Percentiles rank a stretch among this genome's conserved stretches.
phyloP scores from a whole-genome alignment of 2,797 vertebrate genomes.

The Notoglanidium macrostoma region DNA sequence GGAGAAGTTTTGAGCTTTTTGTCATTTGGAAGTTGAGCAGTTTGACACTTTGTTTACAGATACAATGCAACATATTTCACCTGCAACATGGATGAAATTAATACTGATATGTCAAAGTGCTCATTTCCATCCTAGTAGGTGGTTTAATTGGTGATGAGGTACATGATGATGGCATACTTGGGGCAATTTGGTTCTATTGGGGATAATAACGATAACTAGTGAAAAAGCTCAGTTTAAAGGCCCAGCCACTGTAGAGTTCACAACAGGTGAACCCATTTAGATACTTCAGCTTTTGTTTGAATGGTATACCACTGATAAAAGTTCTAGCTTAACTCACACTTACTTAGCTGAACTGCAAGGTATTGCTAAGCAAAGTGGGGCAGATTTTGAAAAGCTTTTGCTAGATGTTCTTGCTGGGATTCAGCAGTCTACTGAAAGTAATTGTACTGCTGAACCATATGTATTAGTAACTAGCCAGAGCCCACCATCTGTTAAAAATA shows the following conservation, averaged over 20 bases:
- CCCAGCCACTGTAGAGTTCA: background rate
- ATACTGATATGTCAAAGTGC: too few relatives aligned
- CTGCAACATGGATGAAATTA: too few relatives aligned
- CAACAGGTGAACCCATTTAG: background rate
- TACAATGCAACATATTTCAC: too few relatives aligned
- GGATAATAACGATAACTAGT: conserved; percentile 4
- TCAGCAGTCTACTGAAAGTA: too few relatives aligned
- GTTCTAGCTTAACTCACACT: background rate
- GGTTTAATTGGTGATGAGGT: background rate
- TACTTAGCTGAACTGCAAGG: conserved; percentile 18
- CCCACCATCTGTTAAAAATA: background rate
- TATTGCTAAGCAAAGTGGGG: conserved; percentile 15
- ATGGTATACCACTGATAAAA: background rate
- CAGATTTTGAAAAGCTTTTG: too few relatives aligned
- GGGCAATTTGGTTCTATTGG: background rate
- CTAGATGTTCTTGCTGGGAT: too few relatives aligned
- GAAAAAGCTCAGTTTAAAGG: background rate
- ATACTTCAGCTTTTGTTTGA: conserved; percentile 14
- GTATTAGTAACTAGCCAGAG: background rate
- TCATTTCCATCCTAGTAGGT: background rate
- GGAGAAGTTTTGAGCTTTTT: too few relatives aligned
- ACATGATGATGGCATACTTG: conserved; percentile 8
- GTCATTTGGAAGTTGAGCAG: too few relatives aligned
- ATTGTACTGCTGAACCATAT: too few relatives aligned
- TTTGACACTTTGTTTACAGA: too few relatives aligned